phyloP scores from a whole-genome alignment of 2,113 vertebrate genomes.

The Murina feae region DNA sequence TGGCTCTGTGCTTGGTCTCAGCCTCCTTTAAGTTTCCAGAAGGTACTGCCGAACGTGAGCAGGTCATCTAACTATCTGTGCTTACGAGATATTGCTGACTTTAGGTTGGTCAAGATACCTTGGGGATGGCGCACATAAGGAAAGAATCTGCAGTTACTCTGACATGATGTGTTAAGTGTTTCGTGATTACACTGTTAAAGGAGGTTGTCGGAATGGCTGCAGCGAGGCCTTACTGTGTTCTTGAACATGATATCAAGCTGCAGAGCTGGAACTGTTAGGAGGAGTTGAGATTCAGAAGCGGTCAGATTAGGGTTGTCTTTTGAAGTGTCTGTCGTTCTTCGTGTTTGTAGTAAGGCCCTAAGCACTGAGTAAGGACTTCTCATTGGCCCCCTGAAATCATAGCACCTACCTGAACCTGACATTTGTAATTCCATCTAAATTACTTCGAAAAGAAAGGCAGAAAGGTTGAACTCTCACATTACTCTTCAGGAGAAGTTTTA shows the following conservation, averaged over 20 bases:
- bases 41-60: neutral
- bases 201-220: neutral
- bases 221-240: neutral
- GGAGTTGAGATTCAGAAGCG: neutral
- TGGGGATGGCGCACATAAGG: neutral
- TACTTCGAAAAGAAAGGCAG: neutral
- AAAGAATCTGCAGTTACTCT: neutral
- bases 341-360: neutral
- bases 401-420: neutral
- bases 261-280: neutral
- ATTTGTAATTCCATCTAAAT: neutral
- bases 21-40: neutral
- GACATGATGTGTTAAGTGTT: neutral
- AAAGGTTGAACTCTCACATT: neutral
- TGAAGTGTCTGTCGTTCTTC: neutral
- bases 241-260: neutral
- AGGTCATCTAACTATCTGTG: neutral
- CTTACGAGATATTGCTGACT: neutral
- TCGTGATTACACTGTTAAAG: neutral
- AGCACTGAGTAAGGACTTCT: neutral
- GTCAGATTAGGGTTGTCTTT: neutral
- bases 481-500: neutral
- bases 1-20: neutral
- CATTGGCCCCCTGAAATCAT: neutral
- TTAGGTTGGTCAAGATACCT: neutral